Evolutionary conservation across 1,140 invertebrate genomes (phyloP).

Genomic region (Drosophila orosa): DNA sequence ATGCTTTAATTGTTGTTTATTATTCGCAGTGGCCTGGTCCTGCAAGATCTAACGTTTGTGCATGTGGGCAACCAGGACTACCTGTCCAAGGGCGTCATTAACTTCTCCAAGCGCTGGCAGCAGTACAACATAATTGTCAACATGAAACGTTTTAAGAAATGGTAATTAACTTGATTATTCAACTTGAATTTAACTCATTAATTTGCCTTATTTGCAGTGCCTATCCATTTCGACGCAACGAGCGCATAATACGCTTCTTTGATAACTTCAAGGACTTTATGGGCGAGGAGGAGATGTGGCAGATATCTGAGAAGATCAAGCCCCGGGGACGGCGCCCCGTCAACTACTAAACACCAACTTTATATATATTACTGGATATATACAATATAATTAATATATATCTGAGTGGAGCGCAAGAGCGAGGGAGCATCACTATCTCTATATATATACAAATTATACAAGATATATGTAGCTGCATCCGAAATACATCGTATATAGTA

Average conservation of each 20-base stretch:
- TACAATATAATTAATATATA: slow-evolving; percentile 20
- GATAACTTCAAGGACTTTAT: slow-evolving; percentile 98
- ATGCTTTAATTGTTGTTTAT: too few relatives aligned
- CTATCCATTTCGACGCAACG: slow-evolving; percentile 95
- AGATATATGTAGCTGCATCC: slow-evolving; percentile 41
- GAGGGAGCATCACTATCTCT: slow-evolving; percentile 47
- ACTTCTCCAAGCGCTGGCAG: slow-evolving; percentile 99
- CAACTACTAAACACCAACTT: slow-evolving; percentile 73
- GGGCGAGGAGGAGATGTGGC: slow-evolving; percentile 98
- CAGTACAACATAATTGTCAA: slow-evolving; percentile 99
- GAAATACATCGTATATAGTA: slow-evolving; percentile 26
- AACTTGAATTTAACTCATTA: slow-evolving; percentile 35
- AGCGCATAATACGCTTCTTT: slow-evolving; percentile 97
- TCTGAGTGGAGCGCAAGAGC: slow-evolving; percentile 9
- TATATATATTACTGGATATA: slow-evolving; percentile 42
- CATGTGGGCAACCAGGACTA: slow-evolving; percentile 98
- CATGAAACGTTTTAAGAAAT: slow-evolving; percentile 98
- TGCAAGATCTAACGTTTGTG: slow-evolving; percentile 99
- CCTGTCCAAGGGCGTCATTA: slow-evolving; percentile 94
- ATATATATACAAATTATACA: slow-evolving; percentile 39
- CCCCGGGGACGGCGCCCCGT: slow-evolving; percentile 87
- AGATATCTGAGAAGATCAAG: slow-evolving; percentile 97
- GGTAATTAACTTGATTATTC: slow-evolving; percentile 86
- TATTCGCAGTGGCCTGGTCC: slow-evolving; percentile 98
- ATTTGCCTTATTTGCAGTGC: slow-evolving; percentile 83